Evolutionary conservation across 2,113 vertebrate genomes (phyloP).

Genomic region (Platanista minor): DNA sequence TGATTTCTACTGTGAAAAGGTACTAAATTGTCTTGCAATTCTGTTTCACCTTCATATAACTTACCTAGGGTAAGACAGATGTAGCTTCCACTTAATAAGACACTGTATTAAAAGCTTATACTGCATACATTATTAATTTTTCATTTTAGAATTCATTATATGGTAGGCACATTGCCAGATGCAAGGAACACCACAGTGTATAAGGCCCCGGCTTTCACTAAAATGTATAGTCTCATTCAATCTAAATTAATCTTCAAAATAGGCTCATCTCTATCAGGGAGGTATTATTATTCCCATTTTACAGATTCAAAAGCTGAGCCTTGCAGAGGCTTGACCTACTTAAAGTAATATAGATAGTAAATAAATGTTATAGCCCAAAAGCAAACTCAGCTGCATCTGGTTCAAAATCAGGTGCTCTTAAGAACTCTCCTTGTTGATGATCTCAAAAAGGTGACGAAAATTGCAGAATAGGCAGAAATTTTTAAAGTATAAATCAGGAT

Average conservation of each 20-base stretch:
- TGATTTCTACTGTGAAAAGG: neutral
- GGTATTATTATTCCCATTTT: neutral
- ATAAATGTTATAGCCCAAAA: neutral
- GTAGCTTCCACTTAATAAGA: neutral
- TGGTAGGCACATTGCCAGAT: neutral
- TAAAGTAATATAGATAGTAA: neutral
- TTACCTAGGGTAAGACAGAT: neutral
- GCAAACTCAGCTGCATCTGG: neutral
- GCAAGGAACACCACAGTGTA: neutral
- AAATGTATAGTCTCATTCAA: neutral
- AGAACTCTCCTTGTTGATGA: neutral
- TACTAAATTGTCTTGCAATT: neutral
- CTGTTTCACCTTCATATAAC: neutral
- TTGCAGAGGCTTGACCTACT: neutral
- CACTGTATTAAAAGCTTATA: neutral
- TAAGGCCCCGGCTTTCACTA: neutral
- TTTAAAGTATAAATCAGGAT: neutral
- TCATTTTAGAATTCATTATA: neutral
- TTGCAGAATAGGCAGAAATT: neutral
- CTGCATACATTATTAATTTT: neutral
- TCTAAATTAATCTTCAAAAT: neutral
- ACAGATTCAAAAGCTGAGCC: neutral
- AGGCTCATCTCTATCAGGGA: neutral
- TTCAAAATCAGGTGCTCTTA: neutral
- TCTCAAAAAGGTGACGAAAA: neutral